Conservation (phyloP, 1,140 invertebrate genomes). For the Sitophilus oryzae region DNA sequence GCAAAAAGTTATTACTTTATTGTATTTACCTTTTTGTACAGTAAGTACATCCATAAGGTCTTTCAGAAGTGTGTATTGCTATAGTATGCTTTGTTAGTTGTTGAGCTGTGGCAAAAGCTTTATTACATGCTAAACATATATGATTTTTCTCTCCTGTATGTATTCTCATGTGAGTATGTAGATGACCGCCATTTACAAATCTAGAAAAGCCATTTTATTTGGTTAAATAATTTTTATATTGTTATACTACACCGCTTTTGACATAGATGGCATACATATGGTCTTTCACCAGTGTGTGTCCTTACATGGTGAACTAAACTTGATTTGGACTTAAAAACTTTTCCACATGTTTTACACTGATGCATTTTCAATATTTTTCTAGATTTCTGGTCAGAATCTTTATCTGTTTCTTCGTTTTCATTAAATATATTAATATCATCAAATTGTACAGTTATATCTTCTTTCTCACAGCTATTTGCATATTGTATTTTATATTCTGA, state of each 20-base stretch:
- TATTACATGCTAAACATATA: conserved; percentile 51
- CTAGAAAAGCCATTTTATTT: conserved; percentile 8
- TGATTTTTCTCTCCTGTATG: conserved; percentile 60
- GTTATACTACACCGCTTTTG: conserved; percentile 42
- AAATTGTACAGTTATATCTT: conserved; percentile 13
- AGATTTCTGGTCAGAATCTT: conserved; percentile 1
- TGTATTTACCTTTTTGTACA: conserved; percentile 40
- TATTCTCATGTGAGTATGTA: conserved; percentile 47
- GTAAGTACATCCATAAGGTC: conserved; percentile 51
- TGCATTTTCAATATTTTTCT: conserved; percentile 35
- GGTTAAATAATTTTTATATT: neutral
- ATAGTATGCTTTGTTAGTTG: conserved; percentile 53
- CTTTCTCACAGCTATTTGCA: no score
- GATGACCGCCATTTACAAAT: conserved; percentile 47
- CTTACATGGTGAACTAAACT: conserved; percentile 41
- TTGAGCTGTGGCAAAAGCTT: conserved; percentile 50
- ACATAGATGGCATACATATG: conserved; percentile 59
- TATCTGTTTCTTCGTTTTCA: conserved; percentile 6
- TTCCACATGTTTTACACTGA: conserved; percentile 40
- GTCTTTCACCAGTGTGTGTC: conserved; percentile 55
- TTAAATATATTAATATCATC: conserved; percentile 27
- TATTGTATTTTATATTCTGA: no score
- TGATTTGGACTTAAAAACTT: conserved; percentile 40
- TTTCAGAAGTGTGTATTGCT: conserved; percentile 63
- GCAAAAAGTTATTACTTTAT: neutral